Evolutionary conservation across 2,888 invertebrate genomes (phyloP).

Genomic region (Torymus tubicola): DNA sequence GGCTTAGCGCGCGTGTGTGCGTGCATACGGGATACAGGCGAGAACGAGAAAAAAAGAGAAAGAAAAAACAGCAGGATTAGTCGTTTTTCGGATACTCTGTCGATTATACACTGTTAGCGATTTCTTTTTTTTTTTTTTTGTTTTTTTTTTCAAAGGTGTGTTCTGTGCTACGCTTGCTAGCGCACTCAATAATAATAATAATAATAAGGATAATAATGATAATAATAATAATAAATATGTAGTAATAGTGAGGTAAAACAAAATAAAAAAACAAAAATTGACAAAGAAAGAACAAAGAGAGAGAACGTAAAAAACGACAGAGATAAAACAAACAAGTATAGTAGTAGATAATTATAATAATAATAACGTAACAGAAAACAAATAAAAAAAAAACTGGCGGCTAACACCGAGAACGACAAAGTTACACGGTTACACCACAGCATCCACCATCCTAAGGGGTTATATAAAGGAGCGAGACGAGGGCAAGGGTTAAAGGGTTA

Average conservation of each 20-base stretch:
- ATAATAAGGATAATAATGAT: conserved; percentile 9
- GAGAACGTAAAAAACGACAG: conserved; percentile 60
- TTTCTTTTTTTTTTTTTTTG: no score
- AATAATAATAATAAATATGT: conserved; percentile 41
- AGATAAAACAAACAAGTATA: conserved; percentile 57
- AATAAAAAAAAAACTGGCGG: conserved; percentile 69
- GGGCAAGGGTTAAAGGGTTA: conserved; percentile 9
- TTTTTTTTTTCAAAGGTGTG: no score
- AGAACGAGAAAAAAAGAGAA: conserved; percentile 67
- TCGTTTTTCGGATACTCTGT: background rate
- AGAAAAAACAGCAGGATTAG: conserved; percentile 44
- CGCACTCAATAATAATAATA: background rate
- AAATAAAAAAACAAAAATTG: conserved; percentile 21
- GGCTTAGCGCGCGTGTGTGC: conserved; percentile 76
- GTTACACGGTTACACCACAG: conserved; percentile 76
- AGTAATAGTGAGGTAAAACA: conserved; percentile 54
- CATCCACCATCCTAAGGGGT: conserved; percentile 75
- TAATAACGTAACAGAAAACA: conserved; percentile 51
- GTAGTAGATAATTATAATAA: no score
- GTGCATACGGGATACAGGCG: conserved; percentile 51
- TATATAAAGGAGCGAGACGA: conserved; percentile 32
- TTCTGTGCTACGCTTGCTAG: background rate
- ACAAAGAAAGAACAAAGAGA: conserved; percentile 25
- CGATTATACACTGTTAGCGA: no score
- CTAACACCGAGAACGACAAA: conserved; percentile 76